A percentile compares a stretch with the other conserved stretches of the same genome.
phyloP scores from a whole-genome alignment of 2,113 vertebrate genomes.

The Nesogale talazaci region DNA sequence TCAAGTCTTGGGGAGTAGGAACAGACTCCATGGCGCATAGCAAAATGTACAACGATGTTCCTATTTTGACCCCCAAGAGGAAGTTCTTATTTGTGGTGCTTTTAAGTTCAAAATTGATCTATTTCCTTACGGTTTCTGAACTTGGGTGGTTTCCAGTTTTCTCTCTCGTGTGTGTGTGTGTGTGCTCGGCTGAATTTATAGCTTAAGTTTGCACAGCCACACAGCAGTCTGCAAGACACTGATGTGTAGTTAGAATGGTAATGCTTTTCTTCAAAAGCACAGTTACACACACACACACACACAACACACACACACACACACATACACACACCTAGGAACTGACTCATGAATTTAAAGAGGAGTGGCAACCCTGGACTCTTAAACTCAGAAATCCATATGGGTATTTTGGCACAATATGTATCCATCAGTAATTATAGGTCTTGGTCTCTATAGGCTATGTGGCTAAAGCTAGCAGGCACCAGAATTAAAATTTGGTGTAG shows the following conservation, averaged over 20 bases:
- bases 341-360: slow-evolving; percentile 42
- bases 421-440: slow-evolving; percentile 10
- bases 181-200: neutral
- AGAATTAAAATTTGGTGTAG: neutral
- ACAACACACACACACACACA: too few relatives aligned
- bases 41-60: too few relatives aligned
- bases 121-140: neutral
- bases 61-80: neutral
- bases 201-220: neutral
- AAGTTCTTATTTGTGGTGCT: neutral
- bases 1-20: too few relatives aligned
- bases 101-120: neutral
- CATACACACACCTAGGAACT: neutral
- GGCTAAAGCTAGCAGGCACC: too few relatives aligned
- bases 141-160: too few relatives aligned
- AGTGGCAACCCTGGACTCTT: slow-evolving; percentile 4
- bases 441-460: neutral
- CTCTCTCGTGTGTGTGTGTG: neutral
- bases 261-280: neutral
- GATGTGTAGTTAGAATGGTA: neutral
- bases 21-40: too few relatives aligned
- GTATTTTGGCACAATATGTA: neutral
- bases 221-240: accelerated
- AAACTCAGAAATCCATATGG: neutral
- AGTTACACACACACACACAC: neutral